These are phyloP conservation scores for Drosophila setifemur DNA, from an alignment of 1,140 invertebrate species.

Conservation along the genomic window DNA sequence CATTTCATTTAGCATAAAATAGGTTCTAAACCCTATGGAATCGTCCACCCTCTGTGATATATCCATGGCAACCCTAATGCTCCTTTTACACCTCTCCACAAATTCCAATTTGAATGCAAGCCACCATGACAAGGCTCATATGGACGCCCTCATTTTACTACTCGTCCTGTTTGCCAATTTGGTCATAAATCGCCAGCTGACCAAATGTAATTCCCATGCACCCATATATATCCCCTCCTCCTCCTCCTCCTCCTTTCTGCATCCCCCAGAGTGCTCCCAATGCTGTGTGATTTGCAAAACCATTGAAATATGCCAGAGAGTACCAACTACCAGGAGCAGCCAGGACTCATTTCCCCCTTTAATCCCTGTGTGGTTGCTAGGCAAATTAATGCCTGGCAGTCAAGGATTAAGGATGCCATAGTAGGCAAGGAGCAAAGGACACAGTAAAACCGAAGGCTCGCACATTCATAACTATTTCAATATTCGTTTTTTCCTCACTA, in stretches of 20 bases:
- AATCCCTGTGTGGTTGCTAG: conserved; percentile 5
- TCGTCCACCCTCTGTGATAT: no score
- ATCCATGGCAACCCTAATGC: no score
- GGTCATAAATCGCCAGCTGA: conserved; percentile 7
- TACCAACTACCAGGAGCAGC: background rate
- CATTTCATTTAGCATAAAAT: no score
- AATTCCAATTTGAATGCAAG: conserved; percentile 3
- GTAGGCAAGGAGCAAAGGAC: background rate
- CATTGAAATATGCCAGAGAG: conserved; percentile 30
- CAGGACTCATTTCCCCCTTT: background rate
- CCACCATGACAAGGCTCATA: background rate
- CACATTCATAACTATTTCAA: conserved; percentile 32
- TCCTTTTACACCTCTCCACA: background rate
- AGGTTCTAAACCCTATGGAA: no score
- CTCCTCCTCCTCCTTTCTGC: background rate
- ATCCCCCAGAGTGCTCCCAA: background rate
- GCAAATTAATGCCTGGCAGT: conserved; percentile 7
- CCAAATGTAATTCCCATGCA: conserved; percentile 16
- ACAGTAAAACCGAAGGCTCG: background rate
- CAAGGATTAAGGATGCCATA: conserved; percentile 22
- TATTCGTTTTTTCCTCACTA: conserved; percentile 1
- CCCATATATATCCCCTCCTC: no score
- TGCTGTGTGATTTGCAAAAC: conserved; percentile 42
- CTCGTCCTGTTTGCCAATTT: conserved; percentile 36
- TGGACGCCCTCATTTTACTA: background rate